Percentiles rank a stretch among this genome's conserved stretches.
Conservation (phyloP, 2,113 vertebrate genomes). For the Suricata suricatta region DNA sequence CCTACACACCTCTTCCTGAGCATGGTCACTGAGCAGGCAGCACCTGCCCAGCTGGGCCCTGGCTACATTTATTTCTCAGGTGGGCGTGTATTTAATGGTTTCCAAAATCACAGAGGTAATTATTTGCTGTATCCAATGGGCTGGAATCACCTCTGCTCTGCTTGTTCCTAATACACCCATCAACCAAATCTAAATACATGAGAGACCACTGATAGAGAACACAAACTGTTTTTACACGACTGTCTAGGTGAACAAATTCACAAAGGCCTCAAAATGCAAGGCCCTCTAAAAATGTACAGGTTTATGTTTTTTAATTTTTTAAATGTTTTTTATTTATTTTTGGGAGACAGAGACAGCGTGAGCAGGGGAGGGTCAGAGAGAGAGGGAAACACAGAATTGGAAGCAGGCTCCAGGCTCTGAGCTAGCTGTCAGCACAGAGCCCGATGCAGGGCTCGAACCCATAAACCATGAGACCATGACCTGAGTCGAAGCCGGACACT, state of each 20-base stretch:
- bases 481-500: no score
- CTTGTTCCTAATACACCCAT: constrained; percentile 45
- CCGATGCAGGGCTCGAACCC: no score
- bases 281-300: background rate
- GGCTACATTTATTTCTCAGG: background rate
- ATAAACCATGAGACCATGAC: no score
- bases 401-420: no score
- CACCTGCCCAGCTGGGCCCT: background rate
- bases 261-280: background rate
- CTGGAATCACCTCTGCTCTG: constrained; percentile 54
- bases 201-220: background rate
- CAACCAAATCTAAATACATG: constrained; percentile 14
- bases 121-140: constrained; percentile 12
- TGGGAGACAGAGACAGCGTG: no score
- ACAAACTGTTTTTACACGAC: background rate
- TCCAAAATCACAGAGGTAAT: constrained; percentile 37
- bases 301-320: no score
- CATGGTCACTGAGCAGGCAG: background rate
- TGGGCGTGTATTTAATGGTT: constrained; percentile 7
- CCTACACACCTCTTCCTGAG: background rate
- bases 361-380: no score
- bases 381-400: no score
- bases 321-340: no score
- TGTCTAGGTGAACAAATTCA: constrained; percentile 13
- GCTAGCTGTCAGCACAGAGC: no score